Conservation (phyloP, 2,888 invertebrate genomes). For the Platycnemis pennipes region DNA sequence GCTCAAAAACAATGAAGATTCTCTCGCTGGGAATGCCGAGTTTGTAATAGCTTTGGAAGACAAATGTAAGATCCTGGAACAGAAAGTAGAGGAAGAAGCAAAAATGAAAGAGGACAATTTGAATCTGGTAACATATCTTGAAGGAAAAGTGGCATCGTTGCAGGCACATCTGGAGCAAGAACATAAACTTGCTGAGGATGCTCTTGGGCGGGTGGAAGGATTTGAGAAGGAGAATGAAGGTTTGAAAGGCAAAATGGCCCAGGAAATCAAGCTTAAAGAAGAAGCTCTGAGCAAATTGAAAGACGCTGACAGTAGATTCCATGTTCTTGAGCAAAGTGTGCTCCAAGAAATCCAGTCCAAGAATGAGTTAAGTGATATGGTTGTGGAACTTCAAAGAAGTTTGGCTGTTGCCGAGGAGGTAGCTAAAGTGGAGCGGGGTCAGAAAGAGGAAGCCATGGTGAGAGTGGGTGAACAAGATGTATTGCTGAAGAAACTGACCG, state of each 20-base stretch:
- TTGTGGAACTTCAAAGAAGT: constrained; percentile 12
- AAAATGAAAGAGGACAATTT: background rate
- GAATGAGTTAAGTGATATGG: constrained; percentile 42
- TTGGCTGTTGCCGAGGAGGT: constrained; percentile 74
- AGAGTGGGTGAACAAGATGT: constrained; percentile 76
- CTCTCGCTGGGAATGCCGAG: background rate
- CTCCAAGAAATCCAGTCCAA: constrained; percentile 74
- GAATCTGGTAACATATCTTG: constrained; percentile 74
- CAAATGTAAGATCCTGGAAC: background rate
- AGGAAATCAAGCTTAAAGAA: constrained; percentile 74
- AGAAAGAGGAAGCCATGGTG: constrained; percentile 76
- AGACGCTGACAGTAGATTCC: constrained; percentile 75
- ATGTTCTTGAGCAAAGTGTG: constrained; percentile 77
- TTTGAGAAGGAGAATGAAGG: constrained; percentile 71
- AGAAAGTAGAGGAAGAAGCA: background rate
- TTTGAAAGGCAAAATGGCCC: constrained; percentile 74
- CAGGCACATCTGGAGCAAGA: constrained; percentile 74
- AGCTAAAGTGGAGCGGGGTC: constrained; percentile 38
- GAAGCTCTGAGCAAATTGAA: constrained; percentile 77
- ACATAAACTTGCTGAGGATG: constrained; percentile 63
- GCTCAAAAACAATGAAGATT: background rate
- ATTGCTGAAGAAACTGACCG: constrained; percentile 74
- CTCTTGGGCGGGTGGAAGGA: constrained; percentile 62
- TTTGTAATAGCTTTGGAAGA: background rate
- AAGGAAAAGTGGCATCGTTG: constrained; percentile 79